Evolutionary conservation across 2,797 vertebrate species (phyloP), one percentile per base, ranked within the genome.

Genomic region (Acrossocheilus fasciatus): DNA sequence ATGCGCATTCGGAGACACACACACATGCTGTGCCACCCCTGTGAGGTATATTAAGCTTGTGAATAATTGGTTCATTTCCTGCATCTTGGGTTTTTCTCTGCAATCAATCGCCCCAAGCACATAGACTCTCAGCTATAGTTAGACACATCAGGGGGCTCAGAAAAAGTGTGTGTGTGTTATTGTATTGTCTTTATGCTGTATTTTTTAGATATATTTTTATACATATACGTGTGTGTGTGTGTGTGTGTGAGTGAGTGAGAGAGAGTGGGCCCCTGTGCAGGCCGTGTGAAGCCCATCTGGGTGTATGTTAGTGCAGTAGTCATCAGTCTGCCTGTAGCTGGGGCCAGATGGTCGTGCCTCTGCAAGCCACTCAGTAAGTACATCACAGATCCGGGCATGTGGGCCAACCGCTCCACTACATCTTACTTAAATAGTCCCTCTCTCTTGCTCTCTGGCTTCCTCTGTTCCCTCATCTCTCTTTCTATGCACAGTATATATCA

Each of bases 11-110:
- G 2, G 23, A 82, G 66, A 86, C 59, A 72, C 50, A n/a, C 69
- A 64, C 57, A 76, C 87, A 86, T 62, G 73, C 45, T 64, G 43
- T 52, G 50, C n/a, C 73, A 62, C 76, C 70, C 54, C 62, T 74
- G 62, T 74, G 80, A 88, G 82, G 84, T 79, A 82, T 82, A 74
- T 88, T 89, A 89, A 80, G 83, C 85, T 89, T 64, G 54, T 85
- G 84, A 87, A 91, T 89, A 91, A 91, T 86, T 89, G 84, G 77
- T 84, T 89, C 78, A 89, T 91, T 89, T 86, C 86, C 87, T 87
- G 83, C 20, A 79, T 88, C 86, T 88, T 82, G 86, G 82, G 45
- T 81, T 87, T 87, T 81, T 81, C 88, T 90, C 39, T 17, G 73
- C 70, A 85, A 85, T 89, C 84, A 86, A 91, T 89, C 82, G 73